Conservation (phyloP, 2,797 vertebrate species). For the Gallirallus australis region DNA sequence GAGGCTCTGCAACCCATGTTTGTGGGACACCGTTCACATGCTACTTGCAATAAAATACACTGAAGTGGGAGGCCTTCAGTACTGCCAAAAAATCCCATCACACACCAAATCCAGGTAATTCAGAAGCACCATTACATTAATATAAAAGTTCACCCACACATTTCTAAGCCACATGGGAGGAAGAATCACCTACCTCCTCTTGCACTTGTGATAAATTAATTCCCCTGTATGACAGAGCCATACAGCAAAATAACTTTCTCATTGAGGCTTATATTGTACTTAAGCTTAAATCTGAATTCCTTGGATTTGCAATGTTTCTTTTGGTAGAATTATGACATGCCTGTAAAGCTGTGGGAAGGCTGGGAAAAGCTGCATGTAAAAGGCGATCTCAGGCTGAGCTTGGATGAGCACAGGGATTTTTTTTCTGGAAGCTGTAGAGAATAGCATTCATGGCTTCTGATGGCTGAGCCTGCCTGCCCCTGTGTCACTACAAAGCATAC, state of each 20-base stretch:
- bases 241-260: conserved; percentile 9
- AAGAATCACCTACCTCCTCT: neutral
- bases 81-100: neutral
- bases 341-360: neutral
- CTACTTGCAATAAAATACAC: neutral
- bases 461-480: neutral
- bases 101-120: neutral
- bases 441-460: neutral
- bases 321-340: neutral
- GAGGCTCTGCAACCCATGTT: neutral
- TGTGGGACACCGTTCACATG: neutral
- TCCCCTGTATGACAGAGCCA: neutral
- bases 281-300: conserved; percentile 9
- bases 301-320: neutral
- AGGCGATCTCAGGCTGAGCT: neutral
- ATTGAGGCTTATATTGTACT: neutral
- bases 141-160: neutral
- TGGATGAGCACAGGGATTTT: neutral
- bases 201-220: neutral
- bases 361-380: neutral
- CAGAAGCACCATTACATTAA: neutral
- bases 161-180: neutral
- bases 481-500: neutral
- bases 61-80: neutral
- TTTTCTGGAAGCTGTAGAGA: neutral